These are phyloP conservation scores for Manis crassicaudata DNA, from an alignment of 2,797 vertebrate genomes.

Conservation along the genomic window DNA sequence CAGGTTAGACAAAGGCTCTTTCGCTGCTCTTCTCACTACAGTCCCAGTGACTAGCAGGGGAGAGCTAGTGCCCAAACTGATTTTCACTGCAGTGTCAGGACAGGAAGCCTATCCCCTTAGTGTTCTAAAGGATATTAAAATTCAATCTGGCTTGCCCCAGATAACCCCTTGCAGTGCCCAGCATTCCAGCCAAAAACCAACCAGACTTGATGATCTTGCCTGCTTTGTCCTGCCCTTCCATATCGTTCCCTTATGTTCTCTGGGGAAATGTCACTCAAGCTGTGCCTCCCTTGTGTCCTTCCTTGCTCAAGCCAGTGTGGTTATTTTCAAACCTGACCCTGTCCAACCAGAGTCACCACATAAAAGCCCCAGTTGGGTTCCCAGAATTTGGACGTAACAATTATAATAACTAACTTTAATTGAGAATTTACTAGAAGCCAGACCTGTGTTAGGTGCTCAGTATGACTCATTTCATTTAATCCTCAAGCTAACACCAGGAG, in stretches of 20 bases:
- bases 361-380: neutral
- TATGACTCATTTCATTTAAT: neutral
- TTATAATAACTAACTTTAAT: neutral
- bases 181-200: neutral
- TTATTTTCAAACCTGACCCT: constrained; percentile 12
- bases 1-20: neutral
- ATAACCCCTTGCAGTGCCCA: neutral
- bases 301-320: neutral
- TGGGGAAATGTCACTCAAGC: neutral
- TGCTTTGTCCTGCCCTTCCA: neutral
- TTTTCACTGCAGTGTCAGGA: neutral
- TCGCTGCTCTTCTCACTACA: neutral
- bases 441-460: neutral
- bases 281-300: neutral
- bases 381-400: neutral
- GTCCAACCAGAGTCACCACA: neutral
- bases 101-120: neutral
- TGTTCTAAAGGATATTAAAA: neutral
- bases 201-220: neutral
- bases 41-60: neutral
- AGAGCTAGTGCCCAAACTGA: neutral
- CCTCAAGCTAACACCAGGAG: neutral
- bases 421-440: constrained; percentile 33
- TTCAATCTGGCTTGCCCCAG: neutral
- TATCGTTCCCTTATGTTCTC: neutral